Evolutionary conservation across 1,140 invertebrate species (phyloP).

Genomic region (Drosophila quadrilineata): DNA sequence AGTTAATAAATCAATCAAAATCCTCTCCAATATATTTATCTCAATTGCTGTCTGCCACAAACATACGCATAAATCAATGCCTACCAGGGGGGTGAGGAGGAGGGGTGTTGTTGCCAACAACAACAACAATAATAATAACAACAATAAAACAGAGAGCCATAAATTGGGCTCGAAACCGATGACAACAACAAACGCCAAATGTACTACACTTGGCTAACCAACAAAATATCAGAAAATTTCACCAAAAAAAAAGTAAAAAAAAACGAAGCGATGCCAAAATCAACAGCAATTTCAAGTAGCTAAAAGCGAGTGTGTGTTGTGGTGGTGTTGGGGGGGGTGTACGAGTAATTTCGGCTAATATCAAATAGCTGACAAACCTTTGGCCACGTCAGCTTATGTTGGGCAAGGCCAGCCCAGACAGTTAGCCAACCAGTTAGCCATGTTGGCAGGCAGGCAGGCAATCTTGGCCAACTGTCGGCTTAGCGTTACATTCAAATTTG

Average conservation of each 20-base stretch:
- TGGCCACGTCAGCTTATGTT: constrained; percentile 57
- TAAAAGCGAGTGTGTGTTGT: not conserved
- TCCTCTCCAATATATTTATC: constrained; percentile 35
- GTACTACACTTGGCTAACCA: constrained; percentile 21
- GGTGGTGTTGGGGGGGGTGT: not conserved
- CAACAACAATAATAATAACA: too few relatives aligned
- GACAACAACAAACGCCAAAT: constrained; percentile 32
- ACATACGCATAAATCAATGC: constrained; percentile 54
- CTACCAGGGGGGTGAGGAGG: not conserved
- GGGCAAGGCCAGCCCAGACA: constrained; percentile 10
- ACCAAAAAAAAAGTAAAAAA: constrained; percentile 2
- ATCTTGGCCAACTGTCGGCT: constrained; percentile 48
- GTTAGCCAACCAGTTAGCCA: not conserved
- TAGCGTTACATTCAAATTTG: constrained; percentile 67
- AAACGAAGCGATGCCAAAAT: constrained; percentile 38
- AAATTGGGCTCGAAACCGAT: constrained; percentile 56
- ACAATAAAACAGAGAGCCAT: constrained; percentile 35
- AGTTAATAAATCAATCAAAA: constrained; percentile 44
- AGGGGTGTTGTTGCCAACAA: not conserved
- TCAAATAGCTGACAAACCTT: constrained; percentile 11
- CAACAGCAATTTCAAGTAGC: constrained; percentile 6
- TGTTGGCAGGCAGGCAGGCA: not conserved
- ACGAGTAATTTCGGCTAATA: not conserved
- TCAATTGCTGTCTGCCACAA: constrained; percentile 24
- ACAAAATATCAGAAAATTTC: constrained; percentile 23